Evolutionary conservation across 2,888 invertebrate species (phyloP), one percentile per base, ranked within the genome.

Genomic region (Thera obeliscata): DNA sequence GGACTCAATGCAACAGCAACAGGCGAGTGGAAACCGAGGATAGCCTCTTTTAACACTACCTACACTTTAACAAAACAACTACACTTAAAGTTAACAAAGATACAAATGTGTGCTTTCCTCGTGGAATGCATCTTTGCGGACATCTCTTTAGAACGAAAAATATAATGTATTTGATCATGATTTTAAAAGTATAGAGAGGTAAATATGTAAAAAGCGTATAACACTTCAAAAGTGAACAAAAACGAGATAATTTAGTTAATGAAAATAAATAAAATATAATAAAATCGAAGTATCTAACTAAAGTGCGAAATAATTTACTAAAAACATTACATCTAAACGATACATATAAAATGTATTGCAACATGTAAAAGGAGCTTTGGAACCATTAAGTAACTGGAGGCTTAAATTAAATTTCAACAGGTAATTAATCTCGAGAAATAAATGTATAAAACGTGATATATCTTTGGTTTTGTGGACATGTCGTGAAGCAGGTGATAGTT

Each of bases 231-330:
- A 91, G 90, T 90, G 91, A 88, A 89, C 86, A 85, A 82, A 88
- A 87, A 85, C 83, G 81, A 87, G 82, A 86, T 85, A 91, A 90
- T 90, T 91, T 90, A 88, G 88, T 80, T 89, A 84, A 87, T 81
- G 86, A 86, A 85, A 91, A 91, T 91, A 90, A 93, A 92, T 91
- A 91, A 89, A 87, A 88, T 89, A 84, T 59, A 87, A 85, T 89
- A 88, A 89, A 89, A 90, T 87, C 86, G 59, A 87, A 87, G 84
- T 86, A 84, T 85, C 87, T 93, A 91, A 91, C 88, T 90, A 89
- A 92, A 87, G 86, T 87, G 89, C 88, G 90, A 91, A 93, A 93
- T 93, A 93, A 93, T 92, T 93, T 92, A 93, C 92, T 93, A 93
- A 78, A 60, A 87, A 86, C 85, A 88, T 91, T 92, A 93, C 89